Evolutionary conservation across 2,888 invertebrate species (phyloP).

Genomic region (Polydrusus cervinus): DNA sequence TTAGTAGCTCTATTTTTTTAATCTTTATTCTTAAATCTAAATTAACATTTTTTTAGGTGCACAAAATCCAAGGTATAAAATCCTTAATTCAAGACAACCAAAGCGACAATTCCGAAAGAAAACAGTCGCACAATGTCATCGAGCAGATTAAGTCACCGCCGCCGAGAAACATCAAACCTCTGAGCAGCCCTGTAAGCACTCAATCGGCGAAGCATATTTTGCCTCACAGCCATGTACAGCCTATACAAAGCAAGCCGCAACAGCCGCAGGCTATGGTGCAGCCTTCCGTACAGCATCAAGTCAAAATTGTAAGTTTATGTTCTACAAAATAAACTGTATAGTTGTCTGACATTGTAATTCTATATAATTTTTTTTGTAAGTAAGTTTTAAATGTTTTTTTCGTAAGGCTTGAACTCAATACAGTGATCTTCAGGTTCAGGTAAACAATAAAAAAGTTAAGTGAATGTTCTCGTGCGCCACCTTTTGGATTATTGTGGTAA

Average conservation of each 20-base stretch:
- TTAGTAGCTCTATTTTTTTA: too few species aligned
- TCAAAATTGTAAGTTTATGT: constrained; percentile 49
- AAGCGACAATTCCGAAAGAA: constrained; percentile 51
- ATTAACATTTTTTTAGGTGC: constrained; percentile 27
- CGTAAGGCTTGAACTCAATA: too few species aligned
- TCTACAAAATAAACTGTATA: too few species aligned
- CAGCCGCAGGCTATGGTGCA: constrained; percentile 65
- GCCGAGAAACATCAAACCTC: constrained; percentile 51
- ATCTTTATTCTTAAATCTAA: too few species aligned
- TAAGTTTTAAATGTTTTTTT: too few species aligned
- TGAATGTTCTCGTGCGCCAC: too few species aligned
- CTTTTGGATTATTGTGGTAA: too few species aligned
- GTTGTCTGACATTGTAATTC: too few species aligned
- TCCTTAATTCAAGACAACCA: constrained; percentile 58
- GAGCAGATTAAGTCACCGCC: constrained; percentile 58
- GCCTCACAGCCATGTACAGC: constrained; percentile 63
- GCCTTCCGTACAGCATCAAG: constrained; percentile 63
- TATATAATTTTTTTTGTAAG: too few species aligned
- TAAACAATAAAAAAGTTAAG: too few species aligned
- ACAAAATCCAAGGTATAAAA: constrained; percentile 59
- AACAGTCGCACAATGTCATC: constrained; percentile 56
- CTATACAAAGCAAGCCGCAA: constrained; percentile 58
- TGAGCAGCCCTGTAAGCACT: constrained; percentile 63
- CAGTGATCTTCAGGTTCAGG: too few species aligned
- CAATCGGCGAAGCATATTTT: constrained; percentile 61